Percentiles rank a stretch among this genome's conserved stretches.
phyloP scores from a whole-genome alignment of 2,113 vertebrate genomes.

The Malurus cyaneus region DNA sequence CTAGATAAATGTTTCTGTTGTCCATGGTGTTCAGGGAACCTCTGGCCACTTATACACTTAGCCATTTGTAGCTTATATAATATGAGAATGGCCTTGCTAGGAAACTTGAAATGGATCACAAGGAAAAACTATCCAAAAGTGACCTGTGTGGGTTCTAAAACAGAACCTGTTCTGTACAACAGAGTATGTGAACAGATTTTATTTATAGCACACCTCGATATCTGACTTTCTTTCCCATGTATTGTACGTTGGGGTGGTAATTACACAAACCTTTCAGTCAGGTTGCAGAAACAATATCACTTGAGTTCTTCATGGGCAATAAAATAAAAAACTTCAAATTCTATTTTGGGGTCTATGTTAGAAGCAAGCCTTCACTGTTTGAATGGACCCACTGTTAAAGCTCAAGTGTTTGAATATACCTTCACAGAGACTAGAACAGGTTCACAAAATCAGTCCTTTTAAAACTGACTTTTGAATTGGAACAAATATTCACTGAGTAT shows the following conservation, averaged over 20 bases:
- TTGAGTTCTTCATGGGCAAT: not conserved
- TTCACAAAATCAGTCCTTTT: not conserved
- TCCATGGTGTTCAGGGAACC: not conserved
- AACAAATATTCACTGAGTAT: not conserved
- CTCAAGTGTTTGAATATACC: not conserved
- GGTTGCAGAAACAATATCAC: not conserved
- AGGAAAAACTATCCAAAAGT: not conserved
- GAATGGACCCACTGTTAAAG: rapidly evolving
- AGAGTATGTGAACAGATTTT: not conserved
- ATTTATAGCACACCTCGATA: not conserved
- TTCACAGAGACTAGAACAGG: not conserved
- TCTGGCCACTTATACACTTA: not conserved
- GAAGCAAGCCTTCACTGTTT: not conserved
- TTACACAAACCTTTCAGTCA: not conserved
- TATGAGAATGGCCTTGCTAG: not conserved
- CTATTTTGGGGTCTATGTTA: not conserved
- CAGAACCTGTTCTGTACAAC: not conserved
- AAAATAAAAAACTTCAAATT: not conserved
- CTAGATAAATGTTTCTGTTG: not conserved
- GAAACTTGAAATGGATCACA: not conserved
- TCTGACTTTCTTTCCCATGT: not conserved
- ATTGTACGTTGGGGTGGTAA: not conserved
- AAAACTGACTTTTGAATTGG: not conserved
- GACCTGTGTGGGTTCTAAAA: not conserved
- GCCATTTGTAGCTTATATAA: not conserved